Conservation (phyloP, 2,888 invertebrate genomes). For the Corbicula japonica region DNA sequence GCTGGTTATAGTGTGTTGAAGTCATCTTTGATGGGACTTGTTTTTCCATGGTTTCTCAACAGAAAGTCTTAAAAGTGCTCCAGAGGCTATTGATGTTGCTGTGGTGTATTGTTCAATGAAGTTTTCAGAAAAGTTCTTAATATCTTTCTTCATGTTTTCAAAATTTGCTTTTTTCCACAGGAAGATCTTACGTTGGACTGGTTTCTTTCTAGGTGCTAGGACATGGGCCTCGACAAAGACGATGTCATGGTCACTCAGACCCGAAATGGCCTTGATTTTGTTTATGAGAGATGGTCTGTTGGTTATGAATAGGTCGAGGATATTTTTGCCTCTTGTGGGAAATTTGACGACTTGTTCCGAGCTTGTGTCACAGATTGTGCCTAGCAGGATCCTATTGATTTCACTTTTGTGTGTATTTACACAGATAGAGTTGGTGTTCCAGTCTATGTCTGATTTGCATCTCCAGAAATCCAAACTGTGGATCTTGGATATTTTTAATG, state of each 20-base stretch:
- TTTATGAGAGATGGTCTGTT: slow-evolving; percentile 34
- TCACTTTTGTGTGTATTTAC: slow-evolving; percentile 9
- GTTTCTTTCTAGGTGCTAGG: slow-evolving; percentile 16
- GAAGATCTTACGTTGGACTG: slow-evolving; percentile 19
- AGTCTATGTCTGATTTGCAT: slow-evolving; percentile 53
- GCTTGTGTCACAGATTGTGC: slow-evolving; percentile 26
- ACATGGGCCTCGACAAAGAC: slow-evolving; percentile 21
- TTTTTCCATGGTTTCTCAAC: slow-evolving; percentile 7
- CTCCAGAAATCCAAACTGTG: slow-evolving; percentile 43
- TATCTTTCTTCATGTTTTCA: not conserved
- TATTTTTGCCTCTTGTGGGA: slow-evolving; percentile 32
- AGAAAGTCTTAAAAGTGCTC: slow-evolving; percentile 17
- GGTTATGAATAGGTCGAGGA: slow-evolving; percentile 26
- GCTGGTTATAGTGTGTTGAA: slow-evolving; percentile 25
- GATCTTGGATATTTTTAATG: slow-evolving; percentile 13
- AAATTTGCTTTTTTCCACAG: slow-evolving; percentile 34
- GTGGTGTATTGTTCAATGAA: not conserved
- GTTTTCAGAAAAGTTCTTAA: slow-evolving; percentile 3
- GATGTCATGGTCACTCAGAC: slow-evolving; percentile 44
- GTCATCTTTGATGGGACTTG: slow-evolving; percentile 37
- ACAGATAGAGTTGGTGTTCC: slow-evolving; percentile 14
- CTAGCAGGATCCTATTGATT: slow-evolving; percentile 15
- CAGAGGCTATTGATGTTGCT: slow-evolving; percentile 34
- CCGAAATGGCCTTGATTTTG: slow-evolving; percentile 9
- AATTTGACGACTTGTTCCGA: slow-evolving; percentile 32